Percentiles rank a stretch among this genome's conserved stretches.
Evolutionary conservation across 2,113 vertebrate species (phyloP).

Genomic region (Atrichornis clamosus): DNA sequence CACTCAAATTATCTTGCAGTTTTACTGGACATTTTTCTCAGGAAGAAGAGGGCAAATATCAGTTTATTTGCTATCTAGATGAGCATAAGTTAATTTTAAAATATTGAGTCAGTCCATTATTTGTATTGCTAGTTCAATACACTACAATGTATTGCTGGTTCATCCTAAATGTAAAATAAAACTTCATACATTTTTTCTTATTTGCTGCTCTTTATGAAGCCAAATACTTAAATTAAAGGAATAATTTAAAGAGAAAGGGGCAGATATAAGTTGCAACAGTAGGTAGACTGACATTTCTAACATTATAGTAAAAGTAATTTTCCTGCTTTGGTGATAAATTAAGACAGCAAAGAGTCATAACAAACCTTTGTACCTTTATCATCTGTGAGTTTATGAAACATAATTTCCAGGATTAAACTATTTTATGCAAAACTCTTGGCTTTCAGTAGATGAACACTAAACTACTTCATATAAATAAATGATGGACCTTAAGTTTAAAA

Average conservation of each 20-base stretch:
- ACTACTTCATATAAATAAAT: neutral
- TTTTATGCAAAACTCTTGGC: neutral
- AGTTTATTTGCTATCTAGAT: neutral
- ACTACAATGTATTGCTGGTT: neutral
- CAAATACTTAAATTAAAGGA: neutral
- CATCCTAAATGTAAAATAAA: neutral
- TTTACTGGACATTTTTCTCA: neutral
- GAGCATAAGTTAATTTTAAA: neutral
- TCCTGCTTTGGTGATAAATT: neutral
- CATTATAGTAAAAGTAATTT: neutral
- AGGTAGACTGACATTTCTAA: neutral
- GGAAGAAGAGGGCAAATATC: neutral
- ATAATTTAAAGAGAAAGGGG: neutral
- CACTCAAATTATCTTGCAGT: neutral
- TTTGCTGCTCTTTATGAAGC: neutral
- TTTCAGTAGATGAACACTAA: neutral
- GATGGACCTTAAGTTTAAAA: neutral
- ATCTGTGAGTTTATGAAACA: neutral
- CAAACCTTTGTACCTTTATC: neutral
- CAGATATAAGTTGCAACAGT: neutral
- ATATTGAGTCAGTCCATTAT: neutral
- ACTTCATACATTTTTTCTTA: neutral
- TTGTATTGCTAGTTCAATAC: neutral
- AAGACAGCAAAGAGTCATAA: neutral
- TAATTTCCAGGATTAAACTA: neutral